Percentiles rank a stretch among this genome's conserved stretches.
phyloP scores from a whole-genome alignment of 1,140 invertebrate genomes.

The Diuraphis noxia region DNA sequence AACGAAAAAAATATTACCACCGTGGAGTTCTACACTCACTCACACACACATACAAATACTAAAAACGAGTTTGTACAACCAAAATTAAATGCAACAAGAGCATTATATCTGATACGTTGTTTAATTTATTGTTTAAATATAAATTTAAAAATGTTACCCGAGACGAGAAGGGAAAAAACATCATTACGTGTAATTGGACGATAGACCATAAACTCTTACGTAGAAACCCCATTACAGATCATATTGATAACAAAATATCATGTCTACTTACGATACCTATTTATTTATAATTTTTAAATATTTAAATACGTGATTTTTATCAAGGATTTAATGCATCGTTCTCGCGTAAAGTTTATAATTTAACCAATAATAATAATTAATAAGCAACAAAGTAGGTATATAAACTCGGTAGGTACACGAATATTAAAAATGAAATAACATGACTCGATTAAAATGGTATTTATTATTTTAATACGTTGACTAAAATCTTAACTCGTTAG shows the following conservation, averaged over 20 bases:
- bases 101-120: constrained; percentile 30
- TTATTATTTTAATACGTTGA: neutral
- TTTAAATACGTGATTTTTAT: neutral
- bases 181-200: constrained; percentile 43
- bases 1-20: neutral
- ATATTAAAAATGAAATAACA: neutral
- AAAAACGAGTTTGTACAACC: constrained; percentile 13
- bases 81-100: constrained; percentile 16
- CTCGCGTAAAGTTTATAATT: neutral
- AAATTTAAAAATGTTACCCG: neutral
- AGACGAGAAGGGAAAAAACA: constrained; percentile 19
- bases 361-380: constrained; percentile 15
- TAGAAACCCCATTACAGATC: neutral
- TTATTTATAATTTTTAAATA: constrained; percentile 36
- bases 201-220: neutral
- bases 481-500: neutral
- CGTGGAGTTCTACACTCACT: neutral
- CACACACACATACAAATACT: neutral
- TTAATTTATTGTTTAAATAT: constrained; percentile 41
- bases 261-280: constrained; percentile 31
- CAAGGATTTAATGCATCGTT: neutral
- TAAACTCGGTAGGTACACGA: neutral
- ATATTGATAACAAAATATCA: constrained; percentile 27
- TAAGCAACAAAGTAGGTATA: neutral
- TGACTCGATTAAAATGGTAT: neutral